phyloP scores from a whole-genome alignment of 2,797 vertebrate genomes.

The Allobates femoralis region DNA sequence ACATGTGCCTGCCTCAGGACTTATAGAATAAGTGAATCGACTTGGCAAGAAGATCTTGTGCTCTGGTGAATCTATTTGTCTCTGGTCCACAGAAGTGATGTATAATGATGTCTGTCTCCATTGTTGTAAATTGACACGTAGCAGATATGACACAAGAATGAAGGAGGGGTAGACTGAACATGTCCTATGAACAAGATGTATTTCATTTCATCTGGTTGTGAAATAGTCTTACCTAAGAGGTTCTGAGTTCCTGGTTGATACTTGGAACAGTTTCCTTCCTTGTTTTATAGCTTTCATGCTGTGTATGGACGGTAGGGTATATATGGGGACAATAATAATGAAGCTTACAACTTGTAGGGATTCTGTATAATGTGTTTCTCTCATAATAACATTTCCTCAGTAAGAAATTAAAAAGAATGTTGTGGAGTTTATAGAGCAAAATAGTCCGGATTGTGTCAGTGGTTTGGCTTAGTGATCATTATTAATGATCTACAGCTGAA shows the following conservation, averaged over 20 bases:
- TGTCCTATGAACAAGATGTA: not conserved
- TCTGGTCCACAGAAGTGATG: not conserved
- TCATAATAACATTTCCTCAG: too few relatives aligned
- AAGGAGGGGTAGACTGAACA: not conserved
- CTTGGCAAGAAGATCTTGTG: too few relatives aligned
- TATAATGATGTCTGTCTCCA: not conserved
- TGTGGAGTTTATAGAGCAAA: too few relatives aligned
- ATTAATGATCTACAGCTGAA: too few relatives aligned
- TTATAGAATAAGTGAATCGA: too few relatives aligned
- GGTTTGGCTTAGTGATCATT: too few relatives aligned
- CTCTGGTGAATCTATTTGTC: too few relatives aligned
- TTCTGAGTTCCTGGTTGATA: slow-evolving; percentile 18
- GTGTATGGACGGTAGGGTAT: not conserved
- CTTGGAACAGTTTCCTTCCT: slow-evolving; percentile 4
- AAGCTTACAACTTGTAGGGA: not conserved
- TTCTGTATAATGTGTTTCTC: not conserved
- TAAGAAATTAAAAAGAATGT: not conserved
- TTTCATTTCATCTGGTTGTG: slow-evolving; percentile 9
- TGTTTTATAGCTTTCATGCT: not conserved
- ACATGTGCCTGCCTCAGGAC: too few relatives aligned
- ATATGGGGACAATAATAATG: too few relatives aligned
- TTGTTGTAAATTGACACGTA: not conserved
- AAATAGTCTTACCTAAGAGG: slow-evolving; percentile 37
- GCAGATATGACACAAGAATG: not conserved
- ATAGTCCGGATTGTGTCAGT: too few relatives aligned